Conservation (phyloP, 2,888 invertebrate species). For the Ormia ochracea region DNA sequence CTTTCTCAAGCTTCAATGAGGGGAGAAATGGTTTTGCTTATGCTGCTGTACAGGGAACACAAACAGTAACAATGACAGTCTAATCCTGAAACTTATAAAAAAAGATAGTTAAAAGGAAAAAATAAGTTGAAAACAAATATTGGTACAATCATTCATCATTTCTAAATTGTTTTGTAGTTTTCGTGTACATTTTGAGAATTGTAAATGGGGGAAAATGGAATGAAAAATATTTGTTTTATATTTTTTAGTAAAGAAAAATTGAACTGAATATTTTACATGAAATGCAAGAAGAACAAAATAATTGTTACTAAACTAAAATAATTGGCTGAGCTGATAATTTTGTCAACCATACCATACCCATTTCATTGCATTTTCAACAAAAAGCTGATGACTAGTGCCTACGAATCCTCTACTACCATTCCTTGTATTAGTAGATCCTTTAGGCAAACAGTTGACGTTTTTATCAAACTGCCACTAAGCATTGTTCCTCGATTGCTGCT, state of each 20-base stretch:
- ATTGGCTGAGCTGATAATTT: no score
- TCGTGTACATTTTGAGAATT: background rate
- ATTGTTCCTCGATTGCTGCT: no score
- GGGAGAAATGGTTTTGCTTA: background rate
- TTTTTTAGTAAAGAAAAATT: no score
- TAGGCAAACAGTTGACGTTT: no score
- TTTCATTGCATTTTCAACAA: no score
- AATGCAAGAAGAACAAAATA: no score
- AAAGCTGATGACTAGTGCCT: no score
- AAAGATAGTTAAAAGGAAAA: background rate
- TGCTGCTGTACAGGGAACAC: background rate
- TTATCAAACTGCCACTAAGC: no score
- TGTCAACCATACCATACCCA: no score
- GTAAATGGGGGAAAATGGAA: background rate
- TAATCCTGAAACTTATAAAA: slow-evolving; percentile 20
- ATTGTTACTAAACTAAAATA: no score
- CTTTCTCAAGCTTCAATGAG: background rate
- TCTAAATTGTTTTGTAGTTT: background rate
- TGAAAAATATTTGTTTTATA: background rate
- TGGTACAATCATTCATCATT: slow-evolving; percentile 52
- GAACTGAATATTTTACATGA: background rate
- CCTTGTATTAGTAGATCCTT: no score
- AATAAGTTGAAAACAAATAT: slow-evolving; percentile 19
- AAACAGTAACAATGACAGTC: background rate
- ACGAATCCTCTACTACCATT: no score